phyloP scores from a whole-genome alignment of 2,797 vertebrate species.

The Malurus leucopterus region DNA sequence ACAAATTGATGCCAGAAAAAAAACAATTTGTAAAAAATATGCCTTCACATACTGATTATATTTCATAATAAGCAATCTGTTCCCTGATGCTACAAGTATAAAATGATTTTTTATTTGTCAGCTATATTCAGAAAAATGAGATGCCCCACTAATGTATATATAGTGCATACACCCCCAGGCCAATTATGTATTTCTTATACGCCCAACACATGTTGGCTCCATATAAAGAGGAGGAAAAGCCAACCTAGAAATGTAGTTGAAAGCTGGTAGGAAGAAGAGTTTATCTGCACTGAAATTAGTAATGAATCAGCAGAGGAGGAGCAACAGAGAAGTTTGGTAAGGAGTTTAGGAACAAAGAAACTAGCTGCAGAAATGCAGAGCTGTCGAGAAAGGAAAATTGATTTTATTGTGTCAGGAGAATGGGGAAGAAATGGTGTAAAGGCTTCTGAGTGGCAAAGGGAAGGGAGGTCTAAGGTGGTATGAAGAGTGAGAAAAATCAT shows the following conservation, averaged over 20 bases:
- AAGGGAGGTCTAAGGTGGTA: not conserved
- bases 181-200: constrained; percentile 16
- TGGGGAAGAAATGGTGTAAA: not conserved
- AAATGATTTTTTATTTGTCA: constrained; percentile 16
- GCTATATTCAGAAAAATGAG: constrained; percentile 23
- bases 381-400: not conserved
- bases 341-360: not conserved
- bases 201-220: not conserved
- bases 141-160: constrained; percentile 9
- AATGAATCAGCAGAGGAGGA: not conserved
- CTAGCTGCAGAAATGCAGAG: not conserved
- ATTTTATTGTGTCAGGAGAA: not conserved
- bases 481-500: not conserved
- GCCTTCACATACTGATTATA: not conserved
- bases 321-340: not conserved
- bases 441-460: not conserved
- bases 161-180: constrained; percentile 17
- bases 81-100: constrained; percentile 4
- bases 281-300: constrained; percentile 25
- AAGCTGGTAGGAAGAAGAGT: not conserved
- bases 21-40: not conserved
- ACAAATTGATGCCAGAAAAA: constrained; percentile 40
- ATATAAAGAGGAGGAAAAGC: not conserved
- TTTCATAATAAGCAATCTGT: constrained; percentile 50
- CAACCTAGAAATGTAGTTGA: not conserved